phyloP scores from a whole-genome alignment of 2,113 vertebrate species.

The Tiliqua scincoides region DNA sequence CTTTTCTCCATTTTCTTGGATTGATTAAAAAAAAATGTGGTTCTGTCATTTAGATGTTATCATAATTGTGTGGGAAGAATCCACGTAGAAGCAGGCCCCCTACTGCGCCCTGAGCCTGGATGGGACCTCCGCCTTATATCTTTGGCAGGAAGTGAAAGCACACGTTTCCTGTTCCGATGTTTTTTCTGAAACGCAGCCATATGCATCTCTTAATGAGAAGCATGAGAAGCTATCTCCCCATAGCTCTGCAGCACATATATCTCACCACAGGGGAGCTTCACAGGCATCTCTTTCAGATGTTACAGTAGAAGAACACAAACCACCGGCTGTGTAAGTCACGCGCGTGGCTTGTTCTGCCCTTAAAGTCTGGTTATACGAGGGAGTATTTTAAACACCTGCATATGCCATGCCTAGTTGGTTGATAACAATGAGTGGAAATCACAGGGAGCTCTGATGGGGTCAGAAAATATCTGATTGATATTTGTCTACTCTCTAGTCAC shows the following conservation, averaged over 20 bases:
- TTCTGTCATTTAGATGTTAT: neutral
- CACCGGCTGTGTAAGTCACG: too few relatives aligned
- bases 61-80: neutral
- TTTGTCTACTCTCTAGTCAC: neutral
- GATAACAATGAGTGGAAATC: too few relatives aligned
- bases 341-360: too few relatives aligned
- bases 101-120: too few relatives aligned
- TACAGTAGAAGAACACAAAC: too few relatives aligned
- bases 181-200: neutral
- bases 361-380: too few relatives aligned
- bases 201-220: neutral
- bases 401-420: too few relatives aligned
- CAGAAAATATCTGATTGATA: neutral
- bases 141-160: neutral
- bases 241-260: neutral
- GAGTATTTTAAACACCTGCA: too few relatives aligned
- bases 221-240: neutral
- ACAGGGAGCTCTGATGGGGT: neutral
- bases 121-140: neutral
- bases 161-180: neutral
- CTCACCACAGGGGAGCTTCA: neutral
- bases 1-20: too few relatives aligned
- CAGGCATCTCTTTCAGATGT: too few relatives aligned
- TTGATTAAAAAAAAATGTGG: neutral
- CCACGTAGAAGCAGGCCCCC: neutral